These are phyloP conservation scores for Uloborus diversus DNA, from an alignment of 1,140 invertebrate genomes.

Conservation along the genomic window DNA sequence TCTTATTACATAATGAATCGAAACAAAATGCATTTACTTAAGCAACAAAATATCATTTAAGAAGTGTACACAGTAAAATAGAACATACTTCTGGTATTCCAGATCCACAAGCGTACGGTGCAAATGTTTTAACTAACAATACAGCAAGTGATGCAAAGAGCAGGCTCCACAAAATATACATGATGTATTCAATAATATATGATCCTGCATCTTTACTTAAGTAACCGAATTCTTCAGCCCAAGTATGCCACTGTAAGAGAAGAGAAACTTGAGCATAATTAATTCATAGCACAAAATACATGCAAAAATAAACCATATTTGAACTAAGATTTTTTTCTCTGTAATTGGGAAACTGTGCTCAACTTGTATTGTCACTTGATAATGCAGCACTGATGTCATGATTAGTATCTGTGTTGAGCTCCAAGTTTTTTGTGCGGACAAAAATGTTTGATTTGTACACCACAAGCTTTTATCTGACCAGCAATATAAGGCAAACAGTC, in stretches of 20 bases:
- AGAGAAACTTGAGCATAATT: not conserved
- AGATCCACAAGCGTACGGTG: constrained; percentile 98
- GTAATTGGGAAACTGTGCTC: no score
- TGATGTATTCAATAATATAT: constrained; percentile 68
- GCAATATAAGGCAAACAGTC: no score
- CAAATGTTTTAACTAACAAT: constrained; percentile 93
- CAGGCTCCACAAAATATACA: constrained; percentile 68
- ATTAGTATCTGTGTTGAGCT: no score
- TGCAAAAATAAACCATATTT: no score
- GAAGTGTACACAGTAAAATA: no score
- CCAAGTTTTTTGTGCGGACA: no score
- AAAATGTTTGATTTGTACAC: no score
- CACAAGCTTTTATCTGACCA: no score
- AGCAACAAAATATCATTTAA: constrained; percentile 65
- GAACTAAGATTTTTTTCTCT: no score
- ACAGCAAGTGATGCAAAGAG: constrained; percentile 67
- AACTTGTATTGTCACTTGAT: no score
- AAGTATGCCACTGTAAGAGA: constrained; percentile 68
- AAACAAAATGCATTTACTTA: not conserved
- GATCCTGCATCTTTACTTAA: constrained; percentile 61
- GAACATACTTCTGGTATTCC: constrained; percentile 95
- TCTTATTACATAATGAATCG: no score
- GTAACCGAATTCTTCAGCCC: constrained; percentile 68
- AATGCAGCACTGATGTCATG: no score
- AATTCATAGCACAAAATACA: not conserved